Evolutionary conservation across 1,140 invertebrate genomes (phyloP).

Genomic region (Sycobia sp.): DNA sequence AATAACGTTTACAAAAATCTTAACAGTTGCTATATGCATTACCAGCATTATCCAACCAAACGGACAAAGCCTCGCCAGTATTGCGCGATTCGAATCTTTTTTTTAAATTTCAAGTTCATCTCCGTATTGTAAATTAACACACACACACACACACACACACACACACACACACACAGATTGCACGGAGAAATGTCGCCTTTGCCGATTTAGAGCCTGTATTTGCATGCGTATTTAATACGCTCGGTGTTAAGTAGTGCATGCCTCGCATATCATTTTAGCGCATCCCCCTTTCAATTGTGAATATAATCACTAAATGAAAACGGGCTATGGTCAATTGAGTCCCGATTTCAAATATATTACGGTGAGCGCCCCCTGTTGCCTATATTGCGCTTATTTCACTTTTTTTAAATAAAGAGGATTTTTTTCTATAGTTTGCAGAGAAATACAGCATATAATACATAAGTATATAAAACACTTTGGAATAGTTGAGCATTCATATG

Average conservation of each 20-base stretch:
- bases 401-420: neutral
- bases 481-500: no score
- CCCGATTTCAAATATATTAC: neutral
- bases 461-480: no score
- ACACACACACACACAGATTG: no score
- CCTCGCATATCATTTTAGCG: constrained; percentile 21
- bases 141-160: neutral
- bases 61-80: no score
- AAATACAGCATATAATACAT: no score
- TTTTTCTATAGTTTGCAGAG: no score
- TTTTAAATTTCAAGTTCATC: constrained; percentile 29
- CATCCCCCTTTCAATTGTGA: constrained; percentile 12
- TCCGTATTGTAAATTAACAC: constrained; percentile 7
- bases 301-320: constrained; percentile 1
- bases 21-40: no score
- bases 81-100: no score
- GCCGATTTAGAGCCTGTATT: no score
- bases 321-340: constrained; percentile 13
- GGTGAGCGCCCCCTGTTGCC: neutral
- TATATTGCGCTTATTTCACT: neutral
- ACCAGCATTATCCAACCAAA: no score
- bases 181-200: no score
- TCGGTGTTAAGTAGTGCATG: constrained; percentile 29
- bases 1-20: no score
- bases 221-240: neutral